Evolutionary conservation across 2,888 invertebrate genomes (phyloP).

Genomic region (Yponomeuta plumbellus): DNA sequence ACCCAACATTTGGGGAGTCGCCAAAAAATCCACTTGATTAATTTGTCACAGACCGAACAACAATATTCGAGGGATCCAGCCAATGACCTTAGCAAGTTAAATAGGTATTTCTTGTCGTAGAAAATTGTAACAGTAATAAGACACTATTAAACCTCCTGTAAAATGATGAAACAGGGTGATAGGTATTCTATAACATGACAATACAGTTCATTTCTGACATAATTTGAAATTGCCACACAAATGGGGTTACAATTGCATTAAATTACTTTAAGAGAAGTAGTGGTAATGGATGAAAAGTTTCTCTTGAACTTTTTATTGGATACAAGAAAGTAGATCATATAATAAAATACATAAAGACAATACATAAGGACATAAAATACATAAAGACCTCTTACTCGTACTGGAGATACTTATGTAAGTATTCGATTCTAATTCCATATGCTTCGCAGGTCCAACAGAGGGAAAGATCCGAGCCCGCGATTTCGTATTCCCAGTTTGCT

Average conservation of each 20-base stretch:
- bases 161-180: too few relatives aligned
- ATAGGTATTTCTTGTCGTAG: background rate
- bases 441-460: background rate
- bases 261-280: too few relatives aligned
- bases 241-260: too few relatives aligned
- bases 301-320: too few relatives aligned
- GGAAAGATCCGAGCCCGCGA: constrained; percentile 26
- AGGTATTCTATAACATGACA: too few relatives aligned
- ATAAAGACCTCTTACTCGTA: background rate
- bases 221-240: too few relatives aligned
- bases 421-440: constrained; percentile 15
- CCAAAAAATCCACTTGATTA: background rate
- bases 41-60: background rate
- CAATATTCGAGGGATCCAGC: background rate
- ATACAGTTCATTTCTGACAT: too few relatives aligned
- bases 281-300: too few relatives aligned
- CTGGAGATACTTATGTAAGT: background rate
- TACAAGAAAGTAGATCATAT: too few relatives aligned
- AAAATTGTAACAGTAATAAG: background rate
- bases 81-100: background rate
- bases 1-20: background rate
- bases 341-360: too few relatives aligned
- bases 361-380: background rate
- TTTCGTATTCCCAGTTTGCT: constrained; percentile 58
- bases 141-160: background rate